Evolutionary conservation across 2,797 vertebrate species (phyloP).

Genomic region (Mycteria americana): DNA sequence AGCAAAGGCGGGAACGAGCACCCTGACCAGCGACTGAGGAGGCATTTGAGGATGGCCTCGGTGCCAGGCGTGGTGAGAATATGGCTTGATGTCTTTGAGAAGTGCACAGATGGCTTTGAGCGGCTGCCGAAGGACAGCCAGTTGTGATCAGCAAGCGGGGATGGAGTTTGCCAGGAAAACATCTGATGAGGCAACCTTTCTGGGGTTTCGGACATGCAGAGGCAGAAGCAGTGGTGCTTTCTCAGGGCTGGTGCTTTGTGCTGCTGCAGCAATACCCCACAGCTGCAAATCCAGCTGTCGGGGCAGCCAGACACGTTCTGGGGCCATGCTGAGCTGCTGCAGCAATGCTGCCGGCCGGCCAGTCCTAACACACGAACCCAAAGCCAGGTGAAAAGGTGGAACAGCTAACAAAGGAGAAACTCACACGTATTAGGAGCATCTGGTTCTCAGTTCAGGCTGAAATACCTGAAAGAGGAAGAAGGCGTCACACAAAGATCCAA

Average conservation of each 20-base stretch:
- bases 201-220: not conserved
- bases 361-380: not conserved
- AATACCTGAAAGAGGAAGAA: not conserved
- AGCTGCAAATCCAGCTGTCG: accelerated
- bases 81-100: accelerated
- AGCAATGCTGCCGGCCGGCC: not conserved
- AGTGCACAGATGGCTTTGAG: not conserved
- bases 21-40: not conserved
- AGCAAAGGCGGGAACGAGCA: not conserved
- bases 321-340: not conserved
- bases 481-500: accelerated
- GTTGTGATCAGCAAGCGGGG: not conserved
- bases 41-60: accelerated
- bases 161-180: not conserved
- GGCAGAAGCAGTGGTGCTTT: not conserved
- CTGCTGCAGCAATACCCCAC: not conserved
- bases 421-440: accelerated
- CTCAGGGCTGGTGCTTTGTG: not conserved
- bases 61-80: accelerated
- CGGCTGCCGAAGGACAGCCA: not conserved
- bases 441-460: not conserved
- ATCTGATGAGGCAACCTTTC: not conserved
- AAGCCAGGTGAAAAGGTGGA: not conserved
- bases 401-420: no score
- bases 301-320: accelerated